Percentiles rank a stretch among this genome's conserved stretches.
Conservation (phyloP, 2,113 vertebrate genomes). For the Alouatta palliata region DNA sequence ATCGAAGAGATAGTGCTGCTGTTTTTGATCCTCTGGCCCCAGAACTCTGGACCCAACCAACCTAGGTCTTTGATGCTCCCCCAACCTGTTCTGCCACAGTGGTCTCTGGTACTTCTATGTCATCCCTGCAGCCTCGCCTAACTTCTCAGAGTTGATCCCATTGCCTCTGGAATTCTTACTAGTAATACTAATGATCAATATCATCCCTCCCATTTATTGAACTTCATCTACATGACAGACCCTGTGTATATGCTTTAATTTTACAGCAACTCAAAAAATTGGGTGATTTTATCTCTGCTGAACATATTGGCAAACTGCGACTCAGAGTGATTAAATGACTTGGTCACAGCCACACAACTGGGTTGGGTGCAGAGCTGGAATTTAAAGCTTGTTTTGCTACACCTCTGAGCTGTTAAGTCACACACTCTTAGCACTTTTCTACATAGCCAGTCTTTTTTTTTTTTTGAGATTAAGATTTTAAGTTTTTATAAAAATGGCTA, state of each 20-base stretch:
- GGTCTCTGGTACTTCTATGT: not conserved
- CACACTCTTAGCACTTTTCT: not conserved
- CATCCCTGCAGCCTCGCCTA: not conserved
- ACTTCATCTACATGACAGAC: not conserved
- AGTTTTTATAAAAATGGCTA: not conserved
- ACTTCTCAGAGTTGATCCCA: not conserved
- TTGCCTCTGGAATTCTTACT: not conserved
- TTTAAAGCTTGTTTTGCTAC: not conserved
- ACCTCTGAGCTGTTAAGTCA: not conserved
- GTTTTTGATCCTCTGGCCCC: not conserved
- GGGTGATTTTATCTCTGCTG: constrained; percentile 3
- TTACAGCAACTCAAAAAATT: not conserved
- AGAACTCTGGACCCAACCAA: not conserved
- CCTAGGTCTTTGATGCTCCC: not conserved
- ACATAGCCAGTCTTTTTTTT: not conserved
- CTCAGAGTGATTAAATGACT: not conserved
- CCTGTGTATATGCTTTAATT: not conserved
- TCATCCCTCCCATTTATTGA: not conserved
- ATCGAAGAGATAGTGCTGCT: not conserved
- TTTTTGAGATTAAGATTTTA: constrained; percentile 7
- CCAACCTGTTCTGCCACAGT: not conserved
- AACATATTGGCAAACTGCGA: not conserved
- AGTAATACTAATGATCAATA: not conserved
- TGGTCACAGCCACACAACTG: not conserved
- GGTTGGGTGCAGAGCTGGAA: not conserved